Conservation (phyloP, 2,113 vertebrate species). For the Ochotona princeps region DNA sequence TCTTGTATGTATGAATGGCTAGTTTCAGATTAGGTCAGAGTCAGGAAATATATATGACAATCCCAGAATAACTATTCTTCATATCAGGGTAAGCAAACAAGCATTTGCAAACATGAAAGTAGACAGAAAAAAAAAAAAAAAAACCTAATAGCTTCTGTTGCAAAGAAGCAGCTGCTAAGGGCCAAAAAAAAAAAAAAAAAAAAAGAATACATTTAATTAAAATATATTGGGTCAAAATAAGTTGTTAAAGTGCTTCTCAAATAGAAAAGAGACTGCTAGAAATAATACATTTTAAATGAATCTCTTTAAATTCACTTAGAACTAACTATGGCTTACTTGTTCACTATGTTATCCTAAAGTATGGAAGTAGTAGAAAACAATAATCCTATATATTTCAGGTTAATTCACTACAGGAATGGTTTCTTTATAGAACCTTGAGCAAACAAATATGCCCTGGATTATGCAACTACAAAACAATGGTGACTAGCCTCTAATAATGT, state of each 20-base stretch:
- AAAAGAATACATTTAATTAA: background rate
- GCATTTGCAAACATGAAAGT: background rate
- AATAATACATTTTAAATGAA: background rate
- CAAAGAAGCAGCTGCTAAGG: background rate
- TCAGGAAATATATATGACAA: background rate
- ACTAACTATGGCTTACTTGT: background rate
- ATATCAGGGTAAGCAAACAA: background rate
- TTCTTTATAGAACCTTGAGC: background rate
- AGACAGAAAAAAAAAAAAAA: background rate
- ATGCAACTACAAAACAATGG: background rate
- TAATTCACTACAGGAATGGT: background rate
- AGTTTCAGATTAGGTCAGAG: background rate
- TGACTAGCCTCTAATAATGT: background rate
- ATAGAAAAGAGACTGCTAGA: background rate
- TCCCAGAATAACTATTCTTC: background rate
- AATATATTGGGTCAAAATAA: background rate
- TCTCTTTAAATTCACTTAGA: background rate
- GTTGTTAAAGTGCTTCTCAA: background rate
- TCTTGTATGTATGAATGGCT: background rate
- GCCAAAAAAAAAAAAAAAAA: background rate
- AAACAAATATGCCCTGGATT: background rate
- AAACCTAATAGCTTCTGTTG: background rate
- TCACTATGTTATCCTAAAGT: no score
- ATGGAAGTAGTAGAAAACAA: no score
- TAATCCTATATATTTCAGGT: background rate